These are phyloP conservation scores for Orgyia antiqua DNA, from an alignment of 2,888 invertebrate genomes.

Conservation along the genomic window DNA sequence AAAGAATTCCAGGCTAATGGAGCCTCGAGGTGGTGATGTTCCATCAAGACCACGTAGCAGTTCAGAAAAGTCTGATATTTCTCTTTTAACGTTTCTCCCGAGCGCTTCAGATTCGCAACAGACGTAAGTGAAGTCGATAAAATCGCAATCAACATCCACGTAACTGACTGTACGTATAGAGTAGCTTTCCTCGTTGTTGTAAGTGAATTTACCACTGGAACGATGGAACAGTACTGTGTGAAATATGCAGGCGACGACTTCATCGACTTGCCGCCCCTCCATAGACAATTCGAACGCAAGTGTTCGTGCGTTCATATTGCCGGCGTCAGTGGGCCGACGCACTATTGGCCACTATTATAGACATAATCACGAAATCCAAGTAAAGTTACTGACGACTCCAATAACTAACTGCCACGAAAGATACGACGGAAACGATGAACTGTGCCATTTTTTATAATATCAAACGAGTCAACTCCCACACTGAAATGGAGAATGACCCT, in stretches of 20 bases:
- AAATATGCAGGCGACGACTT: conserved; percentile 93
- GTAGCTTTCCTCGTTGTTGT: conserved; percentile 95
- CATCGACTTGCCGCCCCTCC: conserved; percentile 95
- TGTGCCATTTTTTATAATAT: conserved; percentile 55
- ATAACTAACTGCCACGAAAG: conserved; percentile 18
- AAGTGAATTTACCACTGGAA: conserved; percentile 94
- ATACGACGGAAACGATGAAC: conserved; percentile 29
- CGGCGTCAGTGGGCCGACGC: conserved; percentile 55
- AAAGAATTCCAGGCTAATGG: conserved; percentile 96
- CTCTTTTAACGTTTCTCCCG: conserved; percentile 84
- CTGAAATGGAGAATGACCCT: conserved; percentile 69
- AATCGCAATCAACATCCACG: conserved; percentile 98
- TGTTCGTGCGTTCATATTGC: conserved; percentile 87
- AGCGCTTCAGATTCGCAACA: conserved; percentile 92
- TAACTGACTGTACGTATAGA: conserved; percentile 97
- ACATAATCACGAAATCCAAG: conserved; percentile 49
- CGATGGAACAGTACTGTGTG: conserved; percentile 95
- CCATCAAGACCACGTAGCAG: conserved; percentile 85
- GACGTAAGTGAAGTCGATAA: conserved; percentile 98
- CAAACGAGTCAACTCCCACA: conserved; percentile 58
- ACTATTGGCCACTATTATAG: conserved; percentile 31
- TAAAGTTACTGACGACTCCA: conserved; percentile 38
- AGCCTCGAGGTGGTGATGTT: conserved; percentile 82
- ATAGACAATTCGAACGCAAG: conserved; percentile 89
- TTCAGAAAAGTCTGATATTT: conserved; percentile 88